Evolutionary conservation across 2,113 vertebrate genomes (phyloP).

Genomic region (Sebastes fasciatus): DNA sequence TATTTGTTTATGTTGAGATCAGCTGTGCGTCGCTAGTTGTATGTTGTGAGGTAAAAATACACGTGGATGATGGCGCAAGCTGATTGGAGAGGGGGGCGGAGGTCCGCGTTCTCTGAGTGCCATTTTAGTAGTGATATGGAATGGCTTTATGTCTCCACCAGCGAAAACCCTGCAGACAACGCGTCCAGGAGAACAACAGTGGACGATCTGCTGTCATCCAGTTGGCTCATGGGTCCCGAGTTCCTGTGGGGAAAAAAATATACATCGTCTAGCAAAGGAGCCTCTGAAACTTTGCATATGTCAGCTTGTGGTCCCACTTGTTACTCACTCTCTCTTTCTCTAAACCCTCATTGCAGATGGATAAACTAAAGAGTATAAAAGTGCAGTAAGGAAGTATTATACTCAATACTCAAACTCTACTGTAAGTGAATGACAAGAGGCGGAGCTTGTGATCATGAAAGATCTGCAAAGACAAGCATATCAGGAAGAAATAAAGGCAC

Average conservation of each 20-base stretch:
- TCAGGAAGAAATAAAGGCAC: neutral
- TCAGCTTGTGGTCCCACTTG: no score
- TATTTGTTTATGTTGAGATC: no score
- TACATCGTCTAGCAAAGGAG: neutral
- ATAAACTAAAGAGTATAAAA: neutral
- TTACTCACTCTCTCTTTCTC: no score
- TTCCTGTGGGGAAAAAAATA: neutral
- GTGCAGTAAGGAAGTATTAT: neutral
- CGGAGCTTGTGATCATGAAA: neutral
- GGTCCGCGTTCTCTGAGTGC: no score
- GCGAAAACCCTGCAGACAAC: no score
- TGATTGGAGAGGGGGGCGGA: no score
- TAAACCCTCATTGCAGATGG: neutral
- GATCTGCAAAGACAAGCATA: neutral
- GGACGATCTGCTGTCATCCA: neutral
- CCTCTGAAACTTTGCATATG: neutral
- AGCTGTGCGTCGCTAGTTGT: no score
- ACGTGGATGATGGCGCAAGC: no score
- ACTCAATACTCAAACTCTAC: neutral
- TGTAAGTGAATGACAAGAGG: neutral
- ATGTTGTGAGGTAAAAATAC: no score
- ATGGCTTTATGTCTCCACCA: no score
- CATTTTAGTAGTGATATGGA: no score
- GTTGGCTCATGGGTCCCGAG: neutral
- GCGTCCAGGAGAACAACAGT: no score